These are phyloP conservation scores for Phalanger gymnotis DNA, from an alignment of 2,797 vertebrate species.

Conservation along the genomic window DNA sequence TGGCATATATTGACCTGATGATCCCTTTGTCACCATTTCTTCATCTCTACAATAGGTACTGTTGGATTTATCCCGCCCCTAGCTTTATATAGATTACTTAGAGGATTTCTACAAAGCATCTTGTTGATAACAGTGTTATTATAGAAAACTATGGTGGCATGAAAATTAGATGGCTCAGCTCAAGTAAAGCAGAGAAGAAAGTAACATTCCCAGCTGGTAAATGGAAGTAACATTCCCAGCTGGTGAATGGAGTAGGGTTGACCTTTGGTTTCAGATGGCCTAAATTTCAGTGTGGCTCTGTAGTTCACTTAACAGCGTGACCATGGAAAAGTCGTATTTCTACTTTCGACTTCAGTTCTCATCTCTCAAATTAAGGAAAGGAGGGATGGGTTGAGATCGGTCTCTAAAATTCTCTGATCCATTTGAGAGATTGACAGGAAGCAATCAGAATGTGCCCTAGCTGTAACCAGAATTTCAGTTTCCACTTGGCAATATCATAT, in stretches of 20 bases:
- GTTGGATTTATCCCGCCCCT: background rate
- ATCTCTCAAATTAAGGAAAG: background rate
- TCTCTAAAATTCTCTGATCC: background rate
- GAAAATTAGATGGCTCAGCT: background rate
- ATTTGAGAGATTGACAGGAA: background rate
- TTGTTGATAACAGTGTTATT: background rate
- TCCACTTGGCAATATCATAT: background rate
- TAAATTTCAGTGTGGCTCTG: background rate
- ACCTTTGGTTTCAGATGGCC: background rate
- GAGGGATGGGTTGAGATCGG: background rate
- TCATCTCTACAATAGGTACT: background rate
- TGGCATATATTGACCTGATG: background rate
- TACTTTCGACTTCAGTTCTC: background rate
- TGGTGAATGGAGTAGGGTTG: background rate
- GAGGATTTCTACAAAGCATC: background rate
- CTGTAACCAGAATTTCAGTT: background rate
- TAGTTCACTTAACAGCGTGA: background rate
- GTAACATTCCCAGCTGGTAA: accelerated
- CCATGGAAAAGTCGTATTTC: background rate
- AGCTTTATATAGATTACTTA: background rate
- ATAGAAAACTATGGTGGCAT: background rate
- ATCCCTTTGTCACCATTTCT: background rate
- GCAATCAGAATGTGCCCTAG: background rate
- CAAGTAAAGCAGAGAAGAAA: background rate
- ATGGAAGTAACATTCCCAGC: background rate